Percentiles rank a stretch among this genome's conserved stretches.
These are phyloP conservation scores for Argynnis bischoffii DNA, from an alignment of 2,888 invertebrate genomes.

Conservation along the genomic window DNA sequence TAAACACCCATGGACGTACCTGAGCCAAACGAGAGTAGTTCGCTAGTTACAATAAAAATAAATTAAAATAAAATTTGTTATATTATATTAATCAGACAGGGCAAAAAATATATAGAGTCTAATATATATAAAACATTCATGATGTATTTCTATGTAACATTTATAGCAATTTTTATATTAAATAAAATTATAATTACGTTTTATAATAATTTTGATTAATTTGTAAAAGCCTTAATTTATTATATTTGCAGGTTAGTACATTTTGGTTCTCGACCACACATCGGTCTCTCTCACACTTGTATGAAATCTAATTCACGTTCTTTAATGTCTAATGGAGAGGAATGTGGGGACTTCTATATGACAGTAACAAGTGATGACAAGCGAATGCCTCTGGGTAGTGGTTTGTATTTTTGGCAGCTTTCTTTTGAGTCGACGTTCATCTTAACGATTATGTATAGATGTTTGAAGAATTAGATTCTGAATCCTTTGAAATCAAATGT, in stretches of 20 bases:
- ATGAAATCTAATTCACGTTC: conserved; percentile 18
- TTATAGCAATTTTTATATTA: too few relatives aligned
- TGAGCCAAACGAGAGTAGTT: too few relatives aligned
- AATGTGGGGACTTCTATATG: conserved; percentile 27
- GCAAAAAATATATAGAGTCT: too few relatives aligned
- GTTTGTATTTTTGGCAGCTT: conserved; percentile 22
- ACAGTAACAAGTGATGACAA: conserved; percentile 33
- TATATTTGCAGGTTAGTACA: not conserved
- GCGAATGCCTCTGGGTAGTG: conserved; percentile 25
- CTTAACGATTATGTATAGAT: conserved; percentile 2
- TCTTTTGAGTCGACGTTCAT: conserved; percentile 17
- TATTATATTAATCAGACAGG: too few relatives aligned
- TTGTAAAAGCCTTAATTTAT: not conserved
- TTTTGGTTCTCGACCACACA: not conserved
- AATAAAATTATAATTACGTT: too few relatives aligned
- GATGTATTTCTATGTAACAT: too few relatives aligned
- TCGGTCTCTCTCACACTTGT: conserved; percentile 20
- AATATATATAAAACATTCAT: too few relatives aligned
- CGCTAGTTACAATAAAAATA: too few relatives aligned
- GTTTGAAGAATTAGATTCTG: conserved; percentile 3
- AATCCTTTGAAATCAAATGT: too few relatives aligned
- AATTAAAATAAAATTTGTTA: too few relatives aligned
- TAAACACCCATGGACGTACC: too few relatives aligned
- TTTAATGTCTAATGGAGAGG: conserved; percentile 29
- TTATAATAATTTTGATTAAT: too few relatives aligned